phyloP scores from a whole-genome alignment of 1,140 invertebrate genomes.

The Heliconius hewitsoni region DNA sequence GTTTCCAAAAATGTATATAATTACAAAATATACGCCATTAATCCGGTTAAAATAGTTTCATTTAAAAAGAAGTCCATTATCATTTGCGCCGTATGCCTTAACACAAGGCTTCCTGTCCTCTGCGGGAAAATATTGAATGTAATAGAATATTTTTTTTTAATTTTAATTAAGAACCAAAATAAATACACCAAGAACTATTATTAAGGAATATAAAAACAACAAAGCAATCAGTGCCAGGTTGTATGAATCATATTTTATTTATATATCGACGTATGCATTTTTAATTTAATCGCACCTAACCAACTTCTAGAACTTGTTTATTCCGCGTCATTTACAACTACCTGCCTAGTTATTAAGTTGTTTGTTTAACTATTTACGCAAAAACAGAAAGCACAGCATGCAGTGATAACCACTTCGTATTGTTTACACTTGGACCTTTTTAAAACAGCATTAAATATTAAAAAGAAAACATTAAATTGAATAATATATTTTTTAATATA shows the following conservation, averaged over 20 bases:
- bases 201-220: neutral
- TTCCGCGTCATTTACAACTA: constrained; percentile 19
- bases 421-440: too few relatives aligned
- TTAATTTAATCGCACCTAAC: constrained; percentile 14
- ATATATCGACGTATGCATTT: constrained; percentile 14
- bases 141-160: too few relatives aligned
- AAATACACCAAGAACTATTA: neutral
- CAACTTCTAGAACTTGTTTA: constrained; percentile 21
- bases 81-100: too few relatives aligned
- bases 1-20: too few relatives aligned
- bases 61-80: too few relatives aligned
- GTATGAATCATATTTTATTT: constrained; percentile 11
- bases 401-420: too few relatives aligned
- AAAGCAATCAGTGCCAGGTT: neutral
- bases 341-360: neutral
- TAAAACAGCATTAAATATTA: too few relatives aligned
- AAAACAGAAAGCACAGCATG: too few relatives aligned
- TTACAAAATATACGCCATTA: too few relatives aligned
- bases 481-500: neutral
- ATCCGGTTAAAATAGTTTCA: too few relatives aligned
- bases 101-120: neutral
- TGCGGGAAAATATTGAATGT: too few relatives aligned
- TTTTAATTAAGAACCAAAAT: neutral
- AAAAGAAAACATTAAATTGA: too few relatives aligned
- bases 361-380: neutral